A percentile compares a stretch with the other conserved stretches of the same genome.
Conservation (phyloP, 1,140 invertebrate species). For the Archivesica marissinica region DNA sequence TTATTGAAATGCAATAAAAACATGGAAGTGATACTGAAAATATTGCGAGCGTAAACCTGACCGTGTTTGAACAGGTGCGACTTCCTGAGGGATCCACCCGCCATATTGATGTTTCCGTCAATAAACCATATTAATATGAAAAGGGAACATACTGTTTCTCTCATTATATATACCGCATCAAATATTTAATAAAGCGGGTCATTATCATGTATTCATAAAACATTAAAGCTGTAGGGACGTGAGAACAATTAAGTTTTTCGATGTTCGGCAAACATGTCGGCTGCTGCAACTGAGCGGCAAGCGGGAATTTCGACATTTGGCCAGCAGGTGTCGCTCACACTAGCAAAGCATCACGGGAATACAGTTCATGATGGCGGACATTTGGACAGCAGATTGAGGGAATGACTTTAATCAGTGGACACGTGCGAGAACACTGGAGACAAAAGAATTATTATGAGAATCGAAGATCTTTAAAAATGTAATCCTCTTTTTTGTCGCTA, state of each 20-base stretch:
- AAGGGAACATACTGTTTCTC: conserved; percentile 3
- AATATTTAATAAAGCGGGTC: conserved; percentile 29
- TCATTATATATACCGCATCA: conserved; percentile 16
- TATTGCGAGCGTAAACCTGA: neutral
- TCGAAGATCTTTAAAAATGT: conserved; percentile 40
- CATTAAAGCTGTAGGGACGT: neutral
- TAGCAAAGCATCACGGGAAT: conserved; percentile 59
- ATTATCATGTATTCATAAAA: neutral
- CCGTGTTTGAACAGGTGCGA: conserved; percentile 32
- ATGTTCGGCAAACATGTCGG: conserved; percentile 9
- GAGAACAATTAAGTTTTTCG: conserved; percentile 11
- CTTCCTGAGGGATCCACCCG: conserved; percentile 13
- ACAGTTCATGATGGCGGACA: conserved; percentile 57
- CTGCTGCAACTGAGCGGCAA: conserved; percentile 8
- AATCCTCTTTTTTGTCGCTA: conserved; percentile 46
- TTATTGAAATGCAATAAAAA: conserved; percentile 33
- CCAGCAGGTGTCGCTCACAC: conserved; percentile 53
- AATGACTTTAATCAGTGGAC: conserved; percentile 41
- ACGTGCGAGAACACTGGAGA: conserved; percentile 42
- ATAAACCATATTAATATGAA: conserved; percentile 5
- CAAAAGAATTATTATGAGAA: conserved; percentile 49
- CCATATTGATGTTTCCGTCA: conserved; percentile 35
- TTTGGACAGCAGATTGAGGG: conserved; percentile 54
- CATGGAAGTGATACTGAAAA: conserved; percentile 4
- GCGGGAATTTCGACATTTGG: conserved; percentile 58